These are phyloP conservation scores for Achlya flavicornis DNA, from an alignment of 2,888 invertebrate species.

Conservation along the genomic window DNA sequence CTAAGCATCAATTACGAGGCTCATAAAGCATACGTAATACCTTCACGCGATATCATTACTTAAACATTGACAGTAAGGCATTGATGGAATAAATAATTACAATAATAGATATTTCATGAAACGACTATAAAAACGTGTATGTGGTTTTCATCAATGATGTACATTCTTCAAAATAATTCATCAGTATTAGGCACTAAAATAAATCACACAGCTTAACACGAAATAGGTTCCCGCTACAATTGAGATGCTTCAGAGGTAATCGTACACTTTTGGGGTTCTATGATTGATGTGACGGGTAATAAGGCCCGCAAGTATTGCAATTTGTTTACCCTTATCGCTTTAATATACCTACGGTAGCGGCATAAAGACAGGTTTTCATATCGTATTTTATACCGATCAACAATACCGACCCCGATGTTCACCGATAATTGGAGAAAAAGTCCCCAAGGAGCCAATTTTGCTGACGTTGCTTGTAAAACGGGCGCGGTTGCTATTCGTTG, in stretches of 20 bases:
- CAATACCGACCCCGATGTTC: slow-evolving; percentile 65
- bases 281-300: slow-evolving; percentile 83
- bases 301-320: slow-evolving; percentile 80
- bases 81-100: too few species aligned
- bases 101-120: too few species aligned
- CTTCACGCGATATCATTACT: neutral
- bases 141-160: neutral
- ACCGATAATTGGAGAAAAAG: slow-evolving; percentile 75
- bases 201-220: slow-evolving; percentile 15
- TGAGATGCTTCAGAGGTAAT: slow-evolving; percentile 59
- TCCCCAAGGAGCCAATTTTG: slow-evolving; percentile 79
- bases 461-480: slow-evolving; percentile 56
- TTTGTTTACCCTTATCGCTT: slow-evolving; percentile 82
- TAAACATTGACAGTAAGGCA: too few species aligned
- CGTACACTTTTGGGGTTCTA: slow-evolving; percentile 70
- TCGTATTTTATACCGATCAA: slow-evolving; percentile 78
- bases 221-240: slow-evolving; percentile 28
- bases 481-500: slow-evolving; percentile 45
- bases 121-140: too few species aligned
- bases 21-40: neutral
- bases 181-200: slow-evolving; percentile 15
- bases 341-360: slow-evolving; percentile 61
- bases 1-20: neutral
- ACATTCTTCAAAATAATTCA: neutral
- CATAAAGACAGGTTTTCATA: slow-evolving; percentile 66